These are phyloP conservation scores for Parasteatoda lunata DNA, from an alignment of 2,888 invertebrate genomes.

Conservation along the genomic window DNA sequence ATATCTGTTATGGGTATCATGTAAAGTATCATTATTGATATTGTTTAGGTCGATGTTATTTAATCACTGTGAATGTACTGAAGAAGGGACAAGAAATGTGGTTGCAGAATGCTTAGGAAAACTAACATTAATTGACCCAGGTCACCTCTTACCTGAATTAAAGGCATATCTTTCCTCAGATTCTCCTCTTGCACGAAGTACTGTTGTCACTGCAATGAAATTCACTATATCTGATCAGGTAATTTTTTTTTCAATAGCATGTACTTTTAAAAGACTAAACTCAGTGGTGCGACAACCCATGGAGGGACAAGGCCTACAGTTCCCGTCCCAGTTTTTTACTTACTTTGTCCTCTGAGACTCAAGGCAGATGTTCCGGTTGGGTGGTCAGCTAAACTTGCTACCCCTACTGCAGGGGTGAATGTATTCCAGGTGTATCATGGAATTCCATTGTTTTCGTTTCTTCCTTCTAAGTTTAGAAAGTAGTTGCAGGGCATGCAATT, in stretches of 20 bases:
- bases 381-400: too few relatives aligned
- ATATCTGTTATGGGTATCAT: background rate
- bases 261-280: too few relatives aligned
- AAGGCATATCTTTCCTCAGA: constrained; percentile 85
- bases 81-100: constrained; percentile 98
- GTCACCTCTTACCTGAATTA: constrained; percentile 88
- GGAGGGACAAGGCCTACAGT: too few relatives aligned
- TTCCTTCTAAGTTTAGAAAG: too few relatives aligned
- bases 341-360: too few relatives aligned
- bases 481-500: too few relatives aligned
- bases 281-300: too few relatives aligned
- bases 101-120: constrained; percentile 98
- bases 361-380: too few relatives aligned
- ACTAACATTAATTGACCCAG: constrained; percentile 93
- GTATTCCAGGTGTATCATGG: too few relatives aligned
- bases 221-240: constrained; percentile 98
- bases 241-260: constrained; percentile 61
- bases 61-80: constrained; percentile 94
- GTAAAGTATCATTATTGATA: background rate
- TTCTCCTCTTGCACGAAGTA: constrained; percentile 91
- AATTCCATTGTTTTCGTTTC: too few relatives aligned
- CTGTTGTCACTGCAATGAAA: constrained; percentile 97
- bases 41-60: constrained; percentile 83
- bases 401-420: too few relatives aligned
- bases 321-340: too few relatives aligned